Base-by-base conservation (phyloP, 2,797 vertebrate genomes). In the Cichlasoma orientale region DNA sequence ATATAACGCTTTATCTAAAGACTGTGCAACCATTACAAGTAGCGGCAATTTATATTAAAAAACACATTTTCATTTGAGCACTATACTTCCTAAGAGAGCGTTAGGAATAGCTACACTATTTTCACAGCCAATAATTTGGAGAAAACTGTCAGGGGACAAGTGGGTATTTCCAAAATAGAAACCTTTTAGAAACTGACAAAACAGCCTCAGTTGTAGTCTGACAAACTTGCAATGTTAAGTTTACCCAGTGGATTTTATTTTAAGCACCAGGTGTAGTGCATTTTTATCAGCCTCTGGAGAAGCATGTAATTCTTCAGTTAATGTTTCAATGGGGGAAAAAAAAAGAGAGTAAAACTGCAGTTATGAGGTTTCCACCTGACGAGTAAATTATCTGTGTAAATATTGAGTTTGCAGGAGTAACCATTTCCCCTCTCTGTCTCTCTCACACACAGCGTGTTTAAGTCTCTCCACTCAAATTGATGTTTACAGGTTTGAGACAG, bases 401-500 rank as follows among this genome's bases (percentile, higher is more conserved):
- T 84, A 90, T 72, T 84, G 83, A 87, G 88, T 90, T 79, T 86
- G 53, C 56, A 78, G 70, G 53, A 73, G 78, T 77, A 83, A 84
- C 88, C 70, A 78, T 76, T 84, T 77, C 21, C 6, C 44, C 18
- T n/a, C 63, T 68, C 18, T 31, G 25, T 52, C 63, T 68, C 44
- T 68, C 44, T n/a, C 71, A 76, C 53, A 72, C 47, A 50, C 27
- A 9, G 54, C 38, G 53, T 55, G 56, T 82, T 81, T 74, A 58
- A 84, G 68, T 69, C 58, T 71, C 84, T 54, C 68, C 56, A 11
- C 87, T 87, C 79, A 76, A 88, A 87, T 81, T 79, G 87, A 87
- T 92, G 91, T 94, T 94, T 94, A 93, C 92, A 89, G 82, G 83
- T 89, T 93, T 92, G 86, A 75, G 84, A 82, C 86, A 84, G 83